Evolutionary conservation across 2,888 invertebrate genomes (phyloP).

Genomic region (Ormyrus pomaceus): DNA sequence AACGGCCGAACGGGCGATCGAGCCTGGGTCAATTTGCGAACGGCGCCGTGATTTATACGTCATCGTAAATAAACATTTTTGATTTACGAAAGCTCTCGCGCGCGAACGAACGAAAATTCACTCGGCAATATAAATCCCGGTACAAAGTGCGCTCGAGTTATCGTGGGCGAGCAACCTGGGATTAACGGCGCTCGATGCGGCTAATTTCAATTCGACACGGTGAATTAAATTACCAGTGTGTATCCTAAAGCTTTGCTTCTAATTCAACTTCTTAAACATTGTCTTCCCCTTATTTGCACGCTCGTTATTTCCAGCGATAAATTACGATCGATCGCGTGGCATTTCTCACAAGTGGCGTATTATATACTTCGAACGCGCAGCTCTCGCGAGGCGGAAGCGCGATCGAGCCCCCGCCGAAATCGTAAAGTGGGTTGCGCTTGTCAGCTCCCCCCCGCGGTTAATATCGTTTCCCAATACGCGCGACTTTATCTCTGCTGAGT

Average conservation of each 20-base stretch:
- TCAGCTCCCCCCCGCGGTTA: not conserved
- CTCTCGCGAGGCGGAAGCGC: not conserved
- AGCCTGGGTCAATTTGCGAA: not conserved
- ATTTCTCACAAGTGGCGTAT: no score
- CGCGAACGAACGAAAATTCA: conserved; percentile 6
- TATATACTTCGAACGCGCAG: no score
- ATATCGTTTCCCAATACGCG: conserved; percentile 34
- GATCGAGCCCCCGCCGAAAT: conserved; percentile 16
- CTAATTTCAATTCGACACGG: conserved; percentile 39
- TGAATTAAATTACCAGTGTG: conserved; percentile 17
- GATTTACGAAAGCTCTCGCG: not conserved
- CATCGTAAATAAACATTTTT: conserved; percentile 6
- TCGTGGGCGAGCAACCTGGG: conserved; percentile 11
- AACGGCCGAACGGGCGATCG: no score
- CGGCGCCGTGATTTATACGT: not conserved
- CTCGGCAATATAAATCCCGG: not conserved
- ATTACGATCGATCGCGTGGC: no score
- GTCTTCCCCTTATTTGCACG: not conserved
- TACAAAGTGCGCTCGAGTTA: not conserved
- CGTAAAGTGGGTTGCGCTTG: not conserved
- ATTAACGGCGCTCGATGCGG: conserved; percentile 30
- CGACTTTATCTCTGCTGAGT: not conserved
- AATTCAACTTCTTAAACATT: conserved; percentile 5
- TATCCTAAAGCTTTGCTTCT: conserved; percentile 20
- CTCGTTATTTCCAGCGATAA: not conserved